Evolutionary conservation across 2,888 invertebrate genomes (phyloP), one percentile per base, ranked within the genome.

Genomic region (Tholera decimalis): DNA sequence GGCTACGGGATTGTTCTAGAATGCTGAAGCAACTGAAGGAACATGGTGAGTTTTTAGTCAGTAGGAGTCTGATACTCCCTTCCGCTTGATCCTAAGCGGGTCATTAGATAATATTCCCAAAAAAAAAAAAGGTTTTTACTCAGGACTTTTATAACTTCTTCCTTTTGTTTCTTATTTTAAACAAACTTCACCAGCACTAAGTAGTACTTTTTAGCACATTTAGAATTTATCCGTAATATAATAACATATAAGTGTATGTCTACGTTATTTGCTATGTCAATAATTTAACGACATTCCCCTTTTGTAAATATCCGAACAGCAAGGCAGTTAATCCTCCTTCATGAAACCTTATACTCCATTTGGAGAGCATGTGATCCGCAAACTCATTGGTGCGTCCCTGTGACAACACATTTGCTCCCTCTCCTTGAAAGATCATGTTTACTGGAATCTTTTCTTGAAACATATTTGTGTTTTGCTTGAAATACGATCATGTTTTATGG

Each of bases 381-480:
- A 66, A 54, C 26, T 41, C 67, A 26, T 67, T 33, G 55, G 24
- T 63, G 58, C 22, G 39, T 39, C 28, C 13, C 8, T 54, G n/a
- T 33, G 55, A 67, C 33, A 63, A 54, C 67, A 63, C 33, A 54
- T 63, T 41, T 66, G 7, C n/a, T 63, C 9, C 22, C 22, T 20
- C 20, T 30, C 18, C 20, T 55, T 13, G 26, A 28, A 18, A 67
- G 11, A 54, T 54, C 11, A 11, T 41, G 41, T 54, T 63, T 33
- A 54, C 41, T 41, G 33, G 39, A 66, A 33, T 53, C 9, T 15
- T 54, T 41, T 28, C 41, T 22, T 33, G 41, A 67, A 44, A 68
- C 37, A n/a, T 20, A 56, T 68, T 67, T 55, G 11, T 43, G 33
- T 41, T 66, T 39, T 39, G 41, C 41, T 26, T 22, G n/a, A 20